Percentiles rank a stretch among this genome's conserved stretches.
These are phyloP conservation scores for Drosophila simulans DNA, from an alignment of 1,140 invertebrate species.

Conservation along the genomic window DNA sequence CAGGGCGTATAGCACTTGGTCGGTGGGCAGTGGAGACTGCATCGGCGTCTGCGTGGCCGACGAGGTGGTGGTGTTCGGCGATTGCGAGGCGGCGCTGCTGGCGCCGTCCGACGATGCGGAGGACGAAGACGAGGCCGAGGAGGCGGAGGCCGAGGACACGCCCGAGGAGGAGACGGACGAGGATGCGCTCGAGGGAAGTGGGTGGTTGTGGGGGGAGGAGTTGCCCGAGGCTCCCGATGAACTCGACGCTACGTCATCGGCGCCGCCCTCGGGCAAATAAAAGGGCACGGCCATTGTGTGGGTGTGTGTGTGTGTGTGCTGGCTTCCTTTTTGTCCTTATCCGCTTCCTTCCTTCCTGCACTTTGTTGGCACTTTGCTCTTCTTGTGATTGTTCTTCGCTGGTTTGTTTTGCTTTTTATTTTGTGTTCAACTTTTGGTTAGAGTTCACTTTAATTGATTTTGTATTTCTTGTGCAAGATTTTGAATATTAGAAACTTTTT, in stretches of 20 bases:
- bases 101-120: slow-evolving; percentile 74
- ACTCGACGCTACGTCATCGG: slow-evolving; percentile 75
- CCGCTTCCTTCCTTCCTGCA: slow-evolving; percentile 33
- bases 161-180: slow-evolving; percentile 61
- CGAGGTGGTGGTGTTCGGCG: slow-evolving; percentile 80
- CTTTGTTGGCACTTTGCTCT: slow-evolving; percentile 42
- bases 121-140: slow-evolving; percentile 53
- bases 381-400: slow-evolving; percentile 39
- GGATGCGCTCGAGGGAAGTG: slow-evolving; percentile 47
- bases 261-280: slow-evolving; percentile 79
- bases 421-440: slow-evolving; percentile 25
- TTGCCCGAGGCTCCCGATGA: slow-evolving; percentile 62
- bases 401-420: slow-evolving; percentile 31
- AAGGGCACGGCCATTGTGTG: slow-evolving; percentile 82
- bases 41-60: slow-evolving; percentile 84
- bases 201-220: slow-evolving; percentile 45
- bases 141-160: slow-evolving; percentile 57
- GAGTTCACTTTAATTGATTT: slow-evolving; percentile 76
- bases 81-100: slow-evolving; percentile 74
- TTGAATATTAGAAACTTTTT: slow-evolving; percentile 71
- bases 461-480: slow-evolving; percentile 80
- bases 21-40: slow-evolving; percentile 76
- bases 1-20: slow-evolving; percentile 77
- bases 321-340: slow-evolving; percentile 34
- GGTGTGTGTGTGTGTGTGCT: slow-evolving; percentile 27